These are phyloP conservation scores for Acipenser ruthenus DNA, from an alignment of 2,797 vertebrate species.

Conservation along the genomic window DNA sequence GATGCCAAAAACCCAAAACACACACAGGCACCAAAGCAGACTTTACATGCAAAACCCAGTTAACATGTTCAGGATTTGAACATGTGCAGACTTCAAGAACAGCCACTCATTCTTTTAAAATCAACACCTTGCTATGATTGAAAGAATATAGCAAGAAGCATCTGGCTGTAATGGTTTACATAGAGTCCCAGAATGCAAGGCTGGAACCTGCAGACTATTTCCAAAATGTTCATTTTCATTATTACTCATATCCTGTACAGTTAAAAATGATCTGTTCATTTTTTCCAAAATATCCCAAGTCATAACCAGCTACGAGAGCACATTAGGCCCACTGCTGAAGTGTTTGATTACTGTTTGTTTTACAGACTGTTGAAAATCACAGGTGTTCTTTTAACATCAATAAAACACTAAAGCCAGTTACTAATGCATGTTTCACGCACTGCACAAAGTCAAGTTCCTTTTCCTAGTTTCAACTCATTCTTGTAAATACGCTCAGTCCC, in stretches of 20 bases:
- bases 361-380: not conserved
- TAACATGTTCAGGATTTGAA: slow-evolving; percentile 24
- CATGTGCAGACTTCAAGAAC: slow-evolving; percentile 41
- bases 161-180: slow-evolving; percentile 67
- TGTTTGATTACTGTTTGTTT: not conserved
- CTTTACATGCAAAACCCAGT: not conserved
- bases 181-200: slow-evolving; percentile 60
- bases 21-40: not conserved
- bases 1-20: not conserved
- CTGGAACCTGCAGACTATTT: slow-evolving; percentile 53
- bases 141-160: slow-evolving; percentile 58
- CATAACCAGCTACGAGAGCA: slow-evolving; percentile 39
- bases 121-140: slow-evolving; percentile 59
- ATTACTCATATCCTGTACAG: slow-evolving; percentile 78
- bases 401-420: not conserved
- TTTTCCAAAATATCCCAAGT: slow-evolving; percentile 63
- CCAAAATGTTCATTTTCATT: slow-evolving; percentile 66
- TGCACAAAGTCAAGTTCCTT: not conserved
- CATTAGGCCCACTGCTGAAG: slow-evolving; percentile 18
- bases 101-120: slow-evolving; percentile 60
- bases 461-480: not conserved
- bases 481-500: too few species aligned
- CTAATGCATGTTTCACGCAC: not conserved
- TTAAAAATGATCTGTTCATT: slow-evolving; percentile 64
- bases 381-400: not conserved